Base-by-base conservation (phyloP, 1,140 invertebrate species). In the Ladona fulva region DNA sequence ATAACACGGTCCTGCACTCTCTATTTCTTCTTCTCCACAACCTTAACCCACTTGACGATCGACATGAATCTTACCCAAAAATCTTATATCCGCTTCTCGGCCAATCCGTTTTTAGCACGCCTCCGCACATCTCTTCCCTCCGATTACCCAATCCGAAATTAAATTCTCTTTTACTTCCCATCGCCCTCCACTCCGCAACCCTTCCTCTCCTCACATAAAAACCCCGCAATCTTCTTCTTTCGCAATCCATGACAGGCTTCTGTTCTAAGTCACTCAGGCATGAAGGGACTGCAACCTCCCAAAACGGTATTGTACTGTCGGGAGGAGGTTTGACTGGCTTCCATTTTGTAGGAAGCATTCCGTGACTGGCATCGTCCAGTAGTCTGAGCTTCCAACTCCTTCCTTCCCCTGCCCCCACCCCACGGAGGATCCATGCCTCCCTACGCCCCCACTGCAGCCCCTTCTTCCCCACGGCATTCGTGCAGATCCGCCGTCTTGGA, bases 271-370 rank as follows among this genome's bases (percentile, higher is more conserved):
- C 52, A 66, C 52, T 66, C 52, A 66, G 52, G 52, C 52, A 66
- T 66, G 52, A 66, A 66, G 52, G 52, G 52, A 66, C 52, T 66
- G 52, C 52, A 66, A 66, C 52, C 52, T 66, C 52, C 52, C 52
- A 66, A 66, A 66, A 66, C 52, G 52, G 52, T 66, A 66, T 66
- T 66, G 52, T 66, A 66, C 52, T 66, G 52, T 66, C 52, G n/a
- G 52, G 52, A 12, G 52, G 52, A 66, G 52, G 52, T 66, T 66
- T 66, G 52, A 66, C 52, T 66, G 52, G 16, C 52, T 66, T 66
- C 52, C 52, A 66, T 66, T 66, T 66, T 66, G 52, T 66, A 66
- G 52, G 16, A 19, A 16, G 52, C 52, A 66, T 19, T 66, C 52
- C 52, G 52, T 66, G 52, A 66, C 52, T 22, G n/a, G 52, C 52